Conservation (phyloP, 2,113 vertebrate genomes). For the Sander lucioperca region DNA sequence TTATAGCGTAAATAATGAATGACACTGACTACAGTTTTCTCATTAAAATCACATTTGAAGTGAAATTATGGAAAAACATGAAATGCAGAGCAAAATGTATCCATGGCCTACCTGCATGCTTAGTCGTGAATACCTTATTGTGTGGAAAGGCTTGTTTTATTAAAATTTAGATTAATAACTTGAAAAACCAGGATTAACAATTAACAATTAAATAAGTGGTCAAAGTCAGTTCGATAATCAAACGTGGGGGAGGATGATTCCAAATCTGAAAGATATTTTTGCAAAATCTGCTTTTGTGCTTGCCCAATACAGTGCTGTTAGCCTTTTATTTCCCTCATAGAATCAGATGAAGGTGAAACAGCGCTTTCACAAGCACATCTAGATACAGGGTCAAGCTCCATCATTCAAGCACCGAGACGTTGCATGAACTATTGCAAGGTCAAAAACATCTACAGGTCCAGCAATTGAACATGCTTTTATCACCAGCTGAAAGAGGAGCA, state of each 20-base stretch:
- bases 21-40: constrained; percentile 30
- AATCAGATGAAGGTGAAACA: constrained; percentile 26
- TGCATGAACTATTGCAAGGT: constrained; percentile 24
- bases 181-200: too few relatives aligned
- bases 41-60: constrained; percentile 52
- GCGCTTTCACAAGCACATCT: not conserved
- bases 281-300: not conserved
- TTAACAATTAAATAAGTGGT: too few relatives aligned
- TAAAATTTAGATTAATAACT: too few relatives aligned
- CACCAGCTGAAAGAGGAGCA: constrained; percentile 11
- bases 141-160: constrained; percentile 8
- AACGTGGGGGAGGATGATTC: not conserved
- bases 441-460: constrained; percentile 19
- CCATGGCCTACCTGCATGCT: not conserved
- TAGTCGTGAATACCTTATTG: constrained; percentile 33
- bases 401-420: constrained; percentile 31
- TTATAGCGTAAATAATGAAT: constrained; percentile 54
- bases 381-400: constrained; percentile 21
- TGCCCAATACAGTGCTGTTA: not conserved
- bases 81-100: not conserved
- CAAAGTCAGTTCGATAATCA: not conserved
- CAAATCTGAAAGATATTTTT: not conserved
- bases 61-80: constrained; percentile 22
- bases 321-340: constrained; percentile 8
- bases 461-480: constrained; percentile 39